A percentile compares a stretch with the other conserved stretches of the same genome.
Conservation (phyloP, 1,140 invertebrate genomes). For the Notospermus geniculatus region DNA sequence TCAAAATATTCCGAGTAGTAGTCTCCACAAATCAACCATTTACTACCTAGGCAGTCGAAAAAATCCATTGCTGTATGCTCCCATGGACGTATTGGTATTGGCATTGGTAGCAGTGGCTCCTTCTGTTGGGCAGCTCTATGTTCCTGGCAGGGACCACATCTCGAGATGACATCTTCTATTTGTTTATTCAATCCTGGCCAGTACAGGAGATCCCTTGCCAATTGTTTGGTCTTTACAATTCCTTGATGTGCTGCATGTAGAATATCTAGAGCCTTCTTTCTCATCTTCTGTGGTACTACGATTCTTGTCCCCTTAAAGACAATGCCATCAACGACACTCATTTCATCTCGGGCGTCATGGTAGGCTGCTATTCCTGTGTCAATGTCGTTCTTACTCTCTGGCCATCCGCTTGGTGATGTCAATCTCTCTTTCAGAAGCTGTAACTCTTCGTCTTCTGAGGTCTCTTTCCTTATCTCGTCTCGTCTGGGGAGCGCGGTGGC, state of each 20-base stretch:
- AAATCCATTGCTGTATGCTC: slow-evolving; percentile 44
- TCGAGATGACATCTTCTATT: slow-evolving; percentile 51
- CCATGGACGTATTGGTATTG: slow-evolving; percentile 40
- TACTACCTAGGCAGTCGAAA: slow-evolving; percentile 27
- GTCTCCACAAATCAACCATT: slow-evolving; percentile 17
- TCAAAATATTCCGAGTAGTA: slow-evolving; percentile 18
- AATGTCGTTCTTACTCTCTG: background rate
- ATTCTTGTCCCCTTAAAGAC: slow-evolving; percentile 35
- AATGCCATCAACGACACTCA: too few relatives aligned
- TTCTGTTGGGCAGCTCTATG: slow-evolving; percentile 36
- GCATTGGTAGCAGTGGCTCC: slow-evolving; percentile 42
- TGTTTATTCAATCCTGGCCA: slow-evolving; percentile 56
- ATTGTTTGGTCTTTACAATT: slow-evolving; percentile 43
- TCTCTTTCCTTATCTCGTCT: background rate
- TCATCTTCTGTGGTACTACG: slow-evolving; percentile 41
- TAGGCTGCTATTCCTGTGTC: background rate
- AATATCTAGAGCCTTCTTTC: slow-evolving; percentile 14
- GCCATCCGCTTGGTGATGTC: background rate
- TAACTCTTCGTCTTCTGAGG: background rate
- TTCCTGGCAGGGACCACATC: slow-evolving; percentile 50
- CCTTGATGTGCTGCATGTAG: slow-evolving; percentile 53
- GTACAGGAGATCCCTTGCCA: slow-evolving; percentile 50
- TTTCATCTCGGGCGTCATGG: slow-evolving; percentile 40
- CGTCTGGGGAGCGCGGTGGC: too few relatives aligned
- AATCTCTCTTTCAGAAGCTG: background rate